Base-by-base conservation (phyloP, 1,140 invertebrate genomes). In the Neocloeon triangulifer region DNA sequence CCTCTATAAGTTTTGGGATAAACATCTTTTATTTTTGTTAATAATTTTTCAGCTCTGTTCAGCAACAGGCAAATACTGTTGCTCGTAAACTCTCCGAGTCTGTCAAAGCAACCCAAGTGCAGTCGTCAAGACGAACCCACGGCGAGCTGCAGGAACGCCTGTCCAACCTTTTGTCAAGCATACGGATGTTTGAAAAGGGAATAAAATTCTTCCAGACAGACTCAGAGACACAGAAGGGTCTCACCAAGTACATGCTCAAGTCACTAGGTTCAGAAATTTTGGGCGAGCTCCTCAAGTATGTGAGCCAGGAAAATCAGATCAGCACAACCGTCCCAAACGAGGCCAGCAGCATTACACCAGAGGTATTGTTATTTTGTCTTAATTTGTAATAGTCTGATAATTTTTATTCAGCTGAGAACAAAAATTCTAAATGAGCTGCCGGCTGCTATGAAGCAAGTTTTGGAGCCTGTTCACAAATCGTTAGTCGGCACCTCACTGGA, bases 101-200 rank as follows among this genome's bases (percentile, higher is more conserved):
- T 29, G 66, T 73, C 30, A 50, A 79, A 10, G 63, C 75, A 42
- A 66, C 71, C 39, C 51, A 62, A 19, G 64, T 62, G 27, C 59
- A 67, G 44, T 64, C 61, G 48, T 51, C 73, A 39, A 59, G 75
- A 25, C 77, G 82, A 50, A 75, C 69, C 1, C 75, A 80, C 44
- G 66, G 65, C 14, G 72, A 79, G 25, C 49, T 82, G 17, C 76
- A 85, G 53, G 78, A 91, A 35, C 76, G 74, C 46, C 52, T 91
- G 1, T 78, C 79, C 47, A 58, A 66, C 13, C 48, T 85, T 8
- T 56, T 73, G 12, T 63, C 64, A 28, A 81, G 86, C 46, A 68
- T 85, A 19, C 64, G 69, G 38, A 53, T 88, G 13, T 91, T 81
- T 56, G 76, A 88, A 34, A 89, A 85, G 52, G 81, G 78, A 4